A percentile compares a stretch with the other conserved stretches of the same genome.
These are phyloP conservation scores for Hermetia illucens DNA, from an alignment of 1,140 invertebrate genomes.

Conservation along the genomic window DNA sequence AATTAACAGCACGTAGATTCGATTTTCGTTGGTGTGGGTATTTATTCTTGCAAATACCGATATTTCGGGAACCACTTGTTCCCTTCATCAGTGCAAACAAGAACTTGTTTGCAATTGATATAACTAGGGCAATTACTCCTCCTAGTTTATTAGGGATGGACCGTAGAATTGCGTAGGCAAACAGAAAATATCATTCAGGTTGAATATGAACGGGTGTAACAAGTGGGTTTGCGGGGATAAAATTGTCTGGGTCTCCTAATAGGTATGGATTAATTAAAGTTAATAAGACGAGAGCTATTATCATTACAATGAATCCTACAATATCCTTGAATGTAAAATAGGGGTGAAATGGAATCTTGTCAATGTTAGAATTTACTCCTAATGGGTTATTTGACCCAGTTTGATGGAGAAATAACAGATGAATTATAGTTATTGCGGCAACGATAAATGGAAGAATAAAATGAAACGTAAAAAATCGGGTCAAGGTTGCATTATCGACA, in stretches of 20 bases:
- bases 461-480: slow-evolving; percentile 55
- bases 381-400: slow-evolving; percentile 44
- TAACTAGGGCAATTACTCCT: slow-evolving; percentile 46
- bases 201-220: slow-evolving; percentile 54
- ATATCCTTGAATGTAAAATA: slow-evolving; percentile 26
- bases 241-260: slow-evolving; percentile 52
- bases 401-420: slow-evolving; percentile 47
- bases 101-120: slow-evolving; percentile 48
- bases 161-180: slow-evolving; percentile 58
- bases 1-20: no score
- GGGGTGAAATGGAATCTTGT: slow-evolving; percentile 23
- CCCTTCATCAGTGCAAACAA: no score
- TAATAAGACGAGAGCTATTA: slow-evolving; percentile 32
- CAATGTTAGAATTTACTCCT: slow-evolving; percentile 22
- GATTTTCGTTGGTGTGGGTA: no score
- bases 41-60: no score
- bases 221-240: slow-evolving; percentile 50
- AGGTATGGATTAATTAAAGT: slow-evolving; percentile 38
- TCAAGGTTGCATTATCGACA: slow-evolving; percentile 50
- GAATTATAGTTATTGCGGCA: slow-evolving; percentile 38
- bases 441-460: slow-evolving; percentile 55
- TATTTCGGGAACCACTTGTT: no score
- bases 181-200: slow-evolving; percentile 64
- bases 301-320: slow-evolving; percentile 38
- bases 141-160: slow-evolving; percentile 61